Base-by-base conservation (phyloP, 1,140 invertebrate genomes). In the Oncopodura yosiiana region DNA sequence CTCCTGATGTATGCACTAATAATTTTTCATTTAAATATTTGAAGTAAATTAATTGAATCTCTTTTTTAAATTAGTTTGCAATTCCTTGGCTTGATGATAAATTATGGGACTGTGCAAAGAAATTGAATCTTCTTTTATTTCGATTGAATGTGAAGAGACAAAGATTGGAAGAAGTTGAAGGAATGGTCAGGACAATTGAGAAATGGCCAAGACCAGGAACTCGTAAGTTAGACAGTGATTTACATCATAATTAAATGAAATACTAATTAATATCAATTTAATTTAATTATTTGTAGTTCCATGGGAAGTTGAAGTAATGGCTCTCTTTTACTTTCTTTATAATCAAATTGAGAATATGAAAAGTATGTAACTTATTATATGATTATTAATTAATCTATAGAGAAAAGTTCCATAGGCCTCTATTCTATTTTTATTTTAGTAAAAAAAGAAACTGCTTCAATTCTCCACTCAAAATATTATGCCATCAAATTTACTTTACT, bases 141-240 rank as follows among this genome's bases (percentile, higher is more conserved):
- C 24, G 26, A 11, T 43, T 60, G 36, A 36, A 58, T 5, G 36
- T 16, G 21, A 60, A 60, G 26, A 36, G 58, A 14, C 37, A 37
- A 36, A 44, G 23, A 51, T 30, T 60, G 45, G 51, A 55, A 27
- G 49, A 60, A 9, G 21, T 48, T 3, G 58, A 54, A 30, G 21
- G 42, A n/a, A 43, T 55, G 46, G 48, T 60, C 6, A 43, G 21
- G 14, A 45, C 49, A 14, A 54, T 54, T 32, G 58, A 60, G 36
- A 60, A 54, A 23, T 54, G 50, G 46, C 58, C 58, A 18, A 4
- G 52, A 24, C 58, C 58, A 26, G 58, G 58, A 18, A 45, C 58
- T 1, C 45, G n/a, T n/a, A n/a, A n/a, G n/a, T n/a, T n/a, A n/a
- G n/a, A n/a, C n/a, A n/a, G n/a, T n/a, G n/a, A n/a, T n/a, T n/a